Conservation (phyloP, 2,888 invertebrate genomes). For the Tipula unca region DNA sequence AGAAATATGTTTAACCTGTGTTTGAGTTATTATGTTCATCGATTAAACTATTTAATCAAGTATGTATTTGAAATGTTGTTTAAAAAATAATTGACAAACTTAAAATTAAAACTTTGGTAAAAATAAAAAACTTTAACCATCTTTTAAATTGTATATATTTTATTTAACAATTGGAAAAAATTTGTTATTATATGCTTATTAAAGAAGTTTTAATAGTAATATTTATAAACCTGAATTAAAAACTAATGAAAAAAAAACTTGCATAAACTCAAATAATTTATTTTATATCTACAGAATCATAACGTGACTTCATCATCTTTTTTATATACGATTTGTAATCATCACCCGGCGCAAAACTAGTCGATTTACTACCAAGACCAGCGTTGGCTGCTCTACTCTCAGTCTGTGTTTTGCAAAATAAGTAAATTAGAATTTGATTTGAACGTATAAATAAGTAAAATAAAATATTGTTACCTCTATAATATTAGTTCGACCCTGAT, state of each 20-base stretch:
- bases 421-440: no score
- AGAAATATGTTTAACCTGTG: no score
- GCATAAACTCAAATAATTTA: conserved; percentile 21
- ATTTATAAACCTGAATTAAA: background rate
- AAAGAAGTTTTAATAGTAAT: background rate
- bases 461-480: conserved; percentile 84
- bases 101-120: no score
- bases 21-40: no score
- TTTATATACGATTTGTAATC: conserved; percentile 43
- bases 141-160: background rate
- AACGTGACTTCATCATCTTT: conserved; percentile 43
- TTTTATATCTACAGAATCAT: conserved; percentile 36
- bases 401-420: conserved; percentile 28
- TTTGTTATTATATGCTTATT: background rate
- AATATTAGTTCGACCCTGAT: conserved; percentile 88
- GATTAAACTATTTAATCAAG: no score
- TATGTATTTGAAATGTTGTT: no score
- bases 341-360: conserved; percentile 35
- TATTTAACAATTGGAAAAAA: background rate
- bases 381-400: conserved; percentile 57
- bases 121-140: background rate
- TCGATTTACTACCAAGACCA: conserved; percentile 71
- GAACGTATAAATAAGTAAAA: no score
- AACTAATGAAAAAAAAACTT: background rate
- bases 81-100: no score